These are phyloP conservation scores for Podilymbus podiceps DNA, from an alignment of 2,113 vertebrate species.

Conservation along the genomic window DNA sequence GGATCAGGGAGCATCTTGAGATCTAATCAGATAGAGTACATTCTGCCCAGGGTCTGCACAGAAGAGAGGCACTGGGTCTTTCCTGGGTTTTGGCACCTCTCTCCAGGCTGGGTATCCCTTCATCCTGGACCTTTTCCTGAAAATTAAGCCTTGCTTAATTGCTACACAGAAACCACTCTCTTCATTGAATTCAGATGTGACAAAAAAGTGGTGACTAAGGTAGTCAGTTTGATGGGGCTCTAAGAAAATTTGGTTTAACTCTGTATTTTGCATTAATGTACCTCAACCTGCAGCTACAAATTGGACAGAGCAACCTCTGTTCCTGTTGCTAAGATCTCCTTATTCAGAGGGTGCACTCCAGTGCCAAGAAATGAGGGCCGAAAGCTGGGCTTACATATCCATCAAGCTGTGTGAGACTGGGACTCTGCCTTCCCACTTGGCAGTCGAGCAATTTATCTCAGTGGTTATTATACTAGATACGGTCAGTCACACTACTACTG, in stretches of 20 bases:
- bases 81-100: not conserved
- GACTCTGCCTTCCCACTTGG: not conserved
- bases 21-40: not conserved
- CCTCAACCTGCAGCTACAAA: not conserved
- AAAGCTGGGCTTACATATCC: not conserved
- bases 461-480: not conserved
- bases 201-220: not conserved
- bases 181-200: fast-evolving
- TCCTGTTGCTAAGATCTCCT: not conserved
- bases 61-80: not conserved
- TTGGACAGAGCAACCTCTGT: not conserved
- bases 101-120: fast-evolving
- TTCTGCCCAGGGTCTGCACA: not conserved
- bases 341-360: not conserved
- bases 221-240: not conserved
- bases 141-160: not conserved
- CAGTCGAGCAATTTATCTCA: not conserved
- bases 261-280: not conserved
- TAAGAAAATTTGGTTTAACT: not conserved
- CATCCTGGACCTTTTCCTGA: not conserved
- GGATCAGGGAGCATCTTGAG: not conserved
- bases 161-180: not conserved
- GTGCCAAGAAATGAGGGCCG: fast-evolving
- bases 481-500: not conserved
- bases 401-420: not conserved